A percentile compares a stretch with the other conserved stretches of the same genome.
Conservation (phyloP, 2,797 vertebrate species). For the Cryptoprocta ferox region DNA sequence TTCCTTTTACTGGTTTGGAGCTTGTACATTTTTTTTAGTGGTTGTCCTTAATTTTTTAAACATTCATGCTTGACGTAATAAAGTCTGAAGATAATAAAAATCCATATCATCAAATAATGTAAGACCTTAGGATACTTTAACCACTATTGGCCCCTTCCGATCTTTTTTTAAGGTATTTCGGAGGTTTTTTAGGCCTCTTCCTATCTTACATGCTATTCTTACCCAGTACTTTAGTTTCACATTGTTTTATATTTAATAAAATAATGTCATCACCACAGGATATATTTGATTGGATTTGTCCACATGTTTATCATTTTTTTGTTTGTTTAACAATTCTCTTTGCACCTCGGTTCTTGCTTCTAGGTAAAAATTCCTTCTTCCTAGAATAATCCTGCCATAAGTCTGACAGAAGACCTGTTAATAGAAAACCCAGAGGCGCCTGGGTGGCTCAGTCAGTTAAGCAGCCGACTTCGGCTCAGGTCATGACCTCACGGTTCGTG, state of each 20-base stretch:
- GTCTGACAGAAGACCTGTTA: not conserved
- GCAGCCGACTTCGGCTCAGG: too few species aligned
- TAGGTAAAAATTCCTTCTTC: not conserved
- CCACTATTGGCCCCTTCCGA: not conserved
- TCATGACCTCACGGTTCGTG: too few species aligned
- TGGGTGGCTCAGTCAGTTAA: too few species aligned
- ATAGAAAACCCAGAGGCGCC: not conserved
- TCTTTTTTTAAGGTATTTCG: not conserved
- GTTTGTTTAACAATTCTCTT: not conserved
- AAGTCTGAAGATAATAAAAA: constrained; percentile 44
- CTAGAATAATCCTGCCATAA: not conserved
- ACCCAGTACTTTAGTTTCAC: not conserved
- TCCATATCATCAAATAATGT: not conserved
- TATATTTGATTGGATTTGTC: not conserved
- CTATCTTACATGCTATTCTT: not conserved
- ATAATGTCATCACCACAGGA: not conserved
- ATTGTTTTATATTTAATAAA: not conserved
- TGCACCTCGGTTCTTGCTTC: not conserved
- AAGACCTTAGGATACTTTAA: not conserved
- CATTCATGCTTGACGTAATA: not conserved
- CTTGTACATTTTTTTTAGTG: not conserved
- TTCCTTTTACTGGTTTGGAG: not conserved
- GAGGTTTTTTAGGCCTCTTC: not conserved
- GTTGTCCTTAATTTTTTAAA: not conserved
- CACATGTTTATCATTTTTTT: not conserved